Base-by-base conservation (phyloP, 2,888 invertebrate species). In the Heliconius cydno region DNA sequence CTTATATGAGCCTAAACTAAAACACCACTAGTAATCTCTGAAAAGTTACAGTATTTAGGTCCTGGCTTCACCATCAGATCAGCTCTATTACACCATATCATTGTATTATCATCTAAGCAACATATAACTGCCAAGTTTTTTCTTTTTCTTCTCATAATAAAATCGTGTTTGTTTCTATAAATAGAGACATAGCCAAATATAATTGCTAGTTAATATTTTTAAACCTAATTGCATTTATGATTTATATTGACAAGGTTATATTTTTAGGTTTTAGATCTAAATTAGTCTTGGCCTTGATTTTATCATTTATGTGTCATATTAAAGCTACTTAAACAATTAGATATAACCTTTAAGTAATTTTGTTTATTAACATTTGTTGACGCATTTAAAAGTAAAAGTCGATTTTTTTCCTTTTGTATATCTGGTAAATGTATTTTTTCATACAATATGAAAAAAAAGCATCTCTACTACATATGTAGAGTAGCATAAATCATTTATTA, bases 161-260 rank as follows among this genome's bases (percentile, higher is more conserved):
- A 41, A 41, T 12, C 41, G 41, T 41, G 22, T 0, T 60, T 60
- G 22, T 22, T 22, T 57, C 22, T 57, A 57, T 57, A 12, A 41
- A 12, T 41, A 0, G 41, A 41, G 41, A 41, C 12, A 3, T 41
- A 72, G 10, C 57, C 12, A 13, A 34, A 52, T 30, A 22, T 1
- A 30, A 3, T 19, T 12, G 22, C 13, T n/a, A 38, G 73, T 73
- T 15, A 57, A 60, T 73, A 30, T 34, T 34, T 34, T 22, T 60
- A n/a, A 73, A 34, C n/a, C 22, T 13, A 60, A 34, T 46, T 46
- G 6, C n/a, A 65, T 1, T 1, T 19, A 0, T 75, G 7, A 41
- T 65, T 65, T 70, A 70, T 46, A 28, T 75, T 66, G 75, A 75
- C 75, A 66, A 75, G 75, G 75, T 41, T 75, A 30, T 28, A 57